Evolutionary conservation across 2,113 vertebrate species (phyloP), one percentile per base, ranked within the genome.

Genomic region (Zosterops pallidus): DNA sequence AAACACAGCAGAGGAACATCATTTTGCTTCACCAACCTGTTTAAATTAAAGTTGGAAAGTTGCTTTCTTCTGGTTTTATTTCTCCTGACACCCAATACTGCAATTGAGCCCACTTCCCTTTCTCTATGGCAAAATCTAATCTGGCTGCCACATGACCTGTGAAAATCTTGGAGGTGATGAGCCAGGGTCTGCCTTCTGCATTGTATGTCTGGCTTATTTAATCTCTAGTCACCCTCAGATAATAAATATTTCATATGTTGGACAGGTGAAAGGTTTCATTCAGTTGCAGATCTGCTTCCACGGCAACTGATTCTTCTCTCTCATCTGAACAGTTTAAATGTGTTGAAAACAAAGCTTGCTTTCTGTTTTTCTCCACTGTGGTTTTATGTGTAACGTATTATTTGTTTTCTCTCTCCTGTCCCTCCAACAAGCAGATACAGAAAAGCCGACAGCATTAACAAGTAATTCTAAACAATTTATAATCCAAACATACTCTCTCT

Each of bases 211-310:
- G 90, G 25, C 28, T 92, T 89, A 93, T 81, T 93, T 79, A 94
- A 89, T 95, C 74, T 92, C 83, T 87, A 56, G 86, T 86, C 88
- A 82, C 60, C n/a, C 49, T 94, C 49, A 39, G 86, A 82, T 86
- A 86, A 96, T 96, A 96, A 97, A 96, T 96, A 94, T 96, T 96
- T 96, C 88, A 94, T 88, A 44, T 76, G 50, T 64, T 90, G 94
- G 93, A 92, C 88, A 95, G 95, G 94, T 96, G 93, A 96, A 95
- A 89, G 90, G 90, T 96, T 96, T 95, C 65, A 79, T 96, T 96
- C 83, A 91, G 53, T 76, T 92, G 80, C 86, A 64, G 86, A 90
- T 93, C 83, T 93, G 90, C 93, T 96, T 95, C 94, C 93, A 95
- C 90, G 24, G 92, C 83, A 95, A 95, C 93, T 33, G 1, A 68